Evolutionary conservation across 2,888 invertebrate genomes (phyloP).

Genomic region (Rugalucina vietnamica): DNA sequence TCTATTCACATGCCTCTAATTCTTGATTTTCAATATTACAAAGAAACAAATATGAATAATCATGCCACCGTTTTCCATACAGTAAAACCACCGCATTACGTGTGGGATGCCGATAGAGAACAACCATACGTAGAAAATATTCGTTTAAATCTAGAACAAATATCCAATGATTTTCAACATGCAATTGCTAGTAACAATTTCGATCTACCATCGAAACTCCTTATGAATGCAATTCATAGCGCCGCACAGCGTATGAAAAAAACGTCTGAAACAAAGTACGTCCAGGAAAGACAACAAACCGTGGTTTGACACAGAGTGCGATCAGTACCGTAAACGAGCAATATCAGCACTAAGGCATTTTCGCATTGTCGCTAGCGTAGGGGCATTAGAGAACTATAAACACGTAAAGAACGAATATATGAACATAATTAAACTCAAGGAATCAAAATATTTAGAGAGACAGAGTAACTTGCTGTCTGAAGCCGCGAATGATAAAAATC

Average conservation of each 20-base stretch:
- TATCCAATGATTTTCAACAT: not conserved
- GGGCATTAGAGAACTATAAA: not conserved
- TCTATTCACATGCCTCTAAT: not conserved
- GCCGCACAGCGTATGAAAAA: not conserved
- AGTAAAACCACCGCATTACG: not conserved
- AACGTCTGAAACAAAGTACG: not conserved
- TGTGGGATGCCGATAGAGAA: not conserved
- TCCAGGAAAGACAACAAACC: not conserved
- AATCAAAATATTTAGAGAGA: not conserved
- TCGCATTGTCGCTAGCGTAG: not conserved
- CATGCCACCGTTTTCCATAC: not conserved
- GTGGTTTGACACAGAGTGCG: not conserved
- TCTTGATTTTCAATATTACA: not conserved
- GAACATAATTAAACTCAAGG: not conserved
- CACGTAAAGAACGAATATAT: not conserved
- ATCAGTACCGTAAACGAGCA: not conserved
- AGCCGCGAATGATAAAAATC: not conserved
- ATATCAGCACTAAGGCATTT: not conserved
- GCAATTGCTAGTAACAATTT: not conserved
- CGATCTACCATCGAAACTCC: not conserved
- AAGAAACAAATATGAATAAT: not conserved
- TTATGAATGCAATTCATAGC: not conserved
- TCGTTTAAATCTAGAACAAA: not conserved
- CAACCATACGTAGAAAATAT: not conserved
- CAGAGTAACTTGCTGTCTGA: not conserved